Evolutionary conservation across 2,888 invertebrate species (phyloP).

Genomic region (Colletes collaris): DNA sequence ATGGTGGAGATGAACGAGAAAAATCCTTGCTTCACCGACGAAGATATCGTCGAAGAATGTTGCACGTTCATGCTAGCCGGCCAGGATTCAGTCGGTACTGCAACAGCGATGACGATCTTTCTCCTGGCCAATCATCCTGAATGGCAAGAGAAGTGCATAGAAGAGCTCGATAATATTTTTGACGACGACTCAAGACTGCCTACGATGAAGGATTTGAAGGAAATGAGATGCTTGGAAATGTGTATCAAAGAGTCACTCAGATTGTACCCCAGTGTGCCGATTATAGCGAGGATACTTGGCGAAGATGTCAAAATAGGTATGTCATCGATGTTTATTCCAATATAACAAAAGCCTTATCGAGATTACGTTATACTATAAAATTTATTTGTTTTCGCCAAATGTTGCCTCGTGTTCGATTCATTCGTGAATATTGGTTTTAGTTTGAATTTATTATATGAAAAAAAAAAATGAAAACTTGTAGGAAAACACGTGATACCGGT

Average conservation of each 20-base stretch:
- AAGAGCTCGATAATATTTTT: constrained; percentile 75
- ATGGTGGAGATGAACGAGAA: constrained; percentile 85
- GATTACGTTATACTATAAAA: too few species aligned
- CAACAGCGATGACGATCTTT: constrained; percentile 85
- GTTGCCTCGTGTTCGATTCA: too few species aligned
- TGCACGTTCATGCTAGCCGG: constrained; percentile 88
- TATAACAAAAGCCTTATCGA: too few species aligned
- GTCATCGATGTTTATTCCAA: not conserved
- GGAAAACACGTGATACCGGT: constrained; percentile 64
- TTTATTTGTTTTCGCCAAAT: too few species aligned
- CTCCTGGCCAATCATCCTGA: constrained; percentile 84
- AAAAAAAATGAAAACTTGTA: constrained; percentile 11
- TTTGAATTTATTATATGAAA: too few species aligned
- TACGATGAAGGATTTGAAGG: constrained; percentile 71
- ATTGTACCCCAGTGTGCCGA: constrained; percentile 78
- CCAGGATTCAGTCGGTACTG: constrained; percentile 86
- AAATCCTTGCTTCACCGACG: constrained; percentile 84
- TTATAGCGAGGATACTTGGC: constrained; percentile 75
- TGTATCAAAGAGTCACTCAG: constrained; percentile 79
- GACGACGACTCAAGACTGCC: constrained; percentile 60
- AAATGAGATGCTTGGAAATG: constrained; percentile 77
- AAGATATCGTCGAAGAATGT: constrained; percentile 86
- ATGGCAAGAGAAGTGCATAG: constrained; percentile 80
- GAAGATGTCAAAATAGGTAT: constrained; percentile 77
- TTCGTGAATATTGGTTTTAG: too few species aligned